These are phyloP conservation scores for Microctenopoma steveboyesi DNA, from an alignment of 2,797 vertebrate species.

Conservation along the genomic window DNA sequence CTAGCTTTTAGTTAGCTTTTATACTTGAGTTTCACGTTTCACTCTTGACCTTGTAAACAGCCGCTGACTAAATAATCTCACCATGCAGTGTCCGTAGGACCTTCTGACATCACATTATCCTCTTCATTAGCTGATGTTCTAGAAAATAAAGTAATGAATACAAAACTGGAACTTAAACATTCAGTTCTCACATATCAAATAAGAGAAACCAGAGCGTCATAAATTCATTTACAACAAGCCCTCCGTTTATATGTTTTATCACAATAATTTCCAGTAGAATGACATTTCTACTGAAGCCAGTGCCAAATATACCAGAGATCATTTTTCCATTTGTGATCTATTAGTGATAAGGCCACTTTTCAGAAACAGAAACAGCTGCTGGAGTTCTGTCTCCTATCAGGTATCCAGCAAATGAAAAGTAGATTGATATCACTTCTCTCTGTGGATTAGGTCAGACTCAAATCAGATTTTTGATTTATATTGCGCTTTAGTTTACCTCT, in stretches of 20 bases:
- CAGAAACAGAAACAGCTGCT: constrained; percentile 62
- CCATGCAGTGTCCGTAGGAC: background rate
- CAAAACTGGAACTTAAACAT: constrained; percentile 20
- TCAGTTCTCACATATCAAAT: constrained; percentile 9
- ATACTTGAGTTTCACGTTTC: background rate
- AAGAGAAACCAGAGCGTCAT: constrained; percentile 14
- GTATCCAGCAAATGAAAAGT: constrained; percentile 60
- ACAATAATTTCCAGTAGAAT: constrained; percentile 6
- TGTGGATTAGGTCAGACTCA: constrained; percentile 50
- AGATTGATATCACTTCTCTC: constrained; percentile 53
- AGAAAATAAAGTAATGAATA: background rate
- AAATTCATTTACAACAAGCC: constrained; percentile 11
- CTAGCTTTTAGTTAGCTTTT: background rate
- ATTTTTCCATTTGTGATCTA: constrained; percentile 46
- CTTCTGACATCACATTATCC: background rate
- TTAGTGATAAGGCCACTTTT: constrained; percentile 52
- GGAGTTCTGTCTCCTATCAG: constrained; percentile 55
- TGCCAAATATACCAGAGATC: constrained; percentile 24
- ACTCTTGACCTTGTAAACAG: background rate
- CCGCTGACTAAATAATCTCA: background rate
- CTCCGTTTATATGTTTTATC: background rate
- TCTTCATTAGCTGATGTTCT: background rate
- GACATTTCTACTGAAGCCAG: constrained; percentile 9
- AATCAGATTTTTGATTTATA: constrained; percentile 47
- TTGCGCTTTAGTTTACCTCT: constrained; percentile 25